A percentile compares a stretch with the other conserved stretches of the same genome.
These are phyloP conservation scores for Hyaena hyaena DNA, from an alignment of 2,113 vertebrate genomes.

Conservation along the genomic window DNA sequence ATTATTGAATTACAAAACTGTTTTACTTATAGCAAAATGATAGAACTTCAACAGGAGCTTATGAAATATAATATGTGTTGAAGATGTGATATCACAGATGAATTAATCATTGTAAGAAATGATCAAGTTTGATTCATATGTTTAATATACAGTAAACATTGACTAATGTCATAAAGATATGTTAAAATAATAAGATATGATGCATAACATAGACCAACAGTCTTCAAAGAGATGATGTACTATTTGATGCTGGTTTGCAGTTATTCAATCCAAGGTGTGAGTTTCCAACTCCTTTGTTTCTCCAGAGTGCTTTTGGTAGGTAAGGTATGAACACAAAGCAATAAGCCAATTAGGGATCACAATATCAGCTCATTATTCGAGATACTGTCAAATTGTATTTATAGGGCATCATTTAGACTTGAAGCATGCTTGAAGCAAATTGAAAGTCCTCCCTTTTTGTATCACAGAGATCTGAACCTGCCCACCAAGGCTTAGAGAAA, in stretches of 20 bases:
- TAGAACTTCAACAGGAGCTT: neutral
- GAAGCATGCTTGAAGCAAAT: neutral
- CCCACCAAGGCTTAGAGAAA: neutral
- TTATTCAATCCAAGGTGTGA: neutral
- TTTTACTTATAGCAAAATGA: neutral
- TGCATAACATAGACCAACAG: neutral
- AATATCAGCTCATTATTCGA: neutral
- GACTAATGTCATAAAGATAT: slow-evolving; percentile 62
- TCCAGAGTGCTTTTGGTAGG: neutral
- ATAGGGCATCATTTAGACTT: neutral
- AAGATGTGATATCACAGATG: slow-evolving; percentile 39
- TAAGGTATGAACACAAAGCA: neutral
- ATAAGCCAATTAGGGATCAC: neutral
- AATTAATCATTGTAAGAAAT: slow-evolving; percentile 60
- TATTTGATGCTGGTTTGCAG: neutral
- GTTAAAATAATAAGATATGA: slow-evolving; percentile 23
- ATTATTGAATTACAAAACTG: neutral
- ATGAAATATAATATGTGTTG: neutral
- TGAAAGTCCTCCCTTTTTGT: neutral
- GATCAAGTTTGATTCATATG: slow-evolving; percentile 70
- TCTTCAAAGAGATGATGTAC: neutral
- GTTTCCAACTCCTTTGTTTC: neutral
- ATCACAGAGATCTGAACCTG: neutral
- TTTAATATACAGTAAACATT: slow-evolving; percentile 57
- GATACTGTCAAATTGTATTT: neutral